Conservation (phyloP, 2,797 vertebrate genomes). For the Tachyglossus aculeatus region DNA sequence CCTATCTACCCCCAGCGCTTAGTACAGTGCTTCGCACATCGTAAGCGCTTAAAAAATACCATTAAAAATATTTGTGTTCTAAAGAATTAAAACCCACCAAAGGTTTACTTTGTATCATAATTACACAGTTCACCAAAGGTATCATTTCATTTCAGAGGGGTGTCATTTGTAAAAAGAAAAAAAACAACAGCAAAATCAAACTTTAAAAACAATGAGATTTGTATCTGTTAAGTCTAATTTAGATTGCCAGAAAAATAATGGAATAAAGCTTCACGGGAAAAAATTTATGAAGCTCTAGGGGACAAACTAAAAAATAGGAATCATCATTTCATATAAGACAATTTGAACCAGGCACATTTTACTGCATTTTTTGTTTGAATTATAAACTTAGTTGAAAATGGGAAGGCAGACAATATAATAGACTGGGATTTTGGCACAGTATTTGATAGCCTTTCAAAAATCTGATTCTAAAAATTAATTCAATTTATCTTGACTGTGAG, state of each 20-base stretch:
- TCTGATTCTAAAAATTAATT: slow-evolving; percentile 22
- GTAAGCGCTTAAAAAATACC: too few species aligned
- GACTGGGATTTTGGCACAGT: not conserved
- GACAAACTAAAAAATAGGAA: not conserved
- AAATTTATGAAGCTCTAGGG: slow-evolving; percentile 2
- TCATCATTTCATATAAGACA: slow-evolving; percentile 2
- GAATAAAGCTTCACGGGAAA: not conserved
- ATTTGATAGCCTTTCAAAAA: not conserved
- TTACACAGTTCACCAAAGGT: not conserved
- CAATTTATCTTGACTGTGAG: slow-evolving; percentile 16
- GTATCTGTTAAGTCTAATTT: not conserved
- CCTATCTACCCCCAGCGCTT: too few species aligned
- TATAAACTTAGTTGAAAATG: slow-evolving; percentile 12
- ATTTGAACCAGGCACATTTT: not conserved
- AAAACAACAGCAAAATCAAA: not conserved
- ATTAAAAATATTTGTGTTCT: not conserved
- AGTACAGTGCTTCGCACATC: too few species aligned
- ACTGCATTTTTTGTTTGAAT: slow-evolving; percentile 18
- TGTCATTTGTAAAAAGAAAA: not conserved
- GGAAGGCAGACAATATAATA: slow-evolving; percentile 10
- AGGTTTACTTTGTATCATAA: not conserved
- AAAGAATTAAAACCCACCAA: not conserved
- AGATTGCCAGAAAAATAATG: not conserved
- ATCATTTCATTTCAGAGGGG: slow-evolving; percentile 7
- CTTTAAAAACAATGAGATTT: not conserved